A percentile compares a stretch with the other conserved stretches of the same genome.
Evolutionary conservation across 2,113 vertebrate genomes (phyloP).

Genomic region (Tauraco erythrolophus): DNA sequence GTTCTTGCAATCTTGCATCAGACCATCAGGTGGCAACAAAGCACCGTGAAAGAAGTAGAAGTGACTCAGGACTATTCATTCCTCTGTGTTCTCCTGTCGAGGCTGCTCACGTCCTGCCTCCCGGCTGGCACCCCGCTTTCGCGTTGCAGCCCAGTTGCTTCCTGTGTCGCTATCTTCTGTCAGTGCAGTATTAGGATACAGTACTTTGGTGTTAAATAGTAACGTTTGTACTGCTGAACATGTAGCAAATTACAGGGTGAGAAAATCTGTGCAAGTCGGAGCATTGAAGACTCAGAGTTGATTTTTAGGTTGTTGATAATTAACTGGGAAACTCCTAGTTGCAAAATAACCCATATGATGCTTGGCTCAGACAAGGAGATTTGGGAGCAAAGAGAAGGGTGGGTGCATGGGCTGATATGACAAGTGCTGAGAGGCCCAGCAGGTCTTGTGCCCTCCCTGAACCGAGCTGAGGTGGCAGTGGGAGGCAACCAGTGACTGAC

Average conservation of each 20-base stretch:
- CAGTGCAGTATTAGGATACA: not conserved
- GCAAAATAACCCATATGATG: fast-evolving
- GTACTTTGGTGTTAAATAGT: not conserved
- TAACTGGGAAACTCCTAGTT: not conserved
- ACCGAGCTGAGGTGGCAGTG: not conserved
- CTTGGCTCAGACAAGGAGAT: not conserved
- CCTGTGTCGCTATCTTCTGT: not conserved
- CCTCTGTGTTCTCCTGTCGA: not conserved
- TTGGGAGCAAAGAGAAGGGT: not conserved
- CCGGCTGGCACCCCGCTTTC: not conserved
- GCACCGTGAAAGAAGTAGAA: not conserved
- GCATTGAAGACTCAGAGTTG: fast-evolving
- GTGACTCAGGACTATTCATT: not conserved
- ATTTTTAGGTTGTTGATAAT: not conserved
- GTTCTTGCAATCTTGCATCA: not conserved
- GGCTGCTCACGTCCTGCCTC: fast-evolving
- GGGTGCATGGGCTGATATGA: fast-evolving
- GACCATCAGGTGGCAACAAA: conserved; percentile 24
- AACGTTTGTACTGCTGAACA: not conserved
- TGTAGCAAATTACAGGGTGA: not conserved
- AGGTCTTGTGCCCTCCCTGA: not conserved
- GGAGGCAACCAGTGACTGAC: not conserved
- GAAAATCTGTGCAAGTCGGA: not conserved
- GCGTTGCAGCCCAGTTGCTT: not conserved
- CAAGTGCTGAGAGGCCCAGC: not conserved